Percentiles rank a stretch among this genome's conserved stretches.
Conservation (phyloP, 2,797 vertebrate genomes). For the Pterois miles region DNA sequence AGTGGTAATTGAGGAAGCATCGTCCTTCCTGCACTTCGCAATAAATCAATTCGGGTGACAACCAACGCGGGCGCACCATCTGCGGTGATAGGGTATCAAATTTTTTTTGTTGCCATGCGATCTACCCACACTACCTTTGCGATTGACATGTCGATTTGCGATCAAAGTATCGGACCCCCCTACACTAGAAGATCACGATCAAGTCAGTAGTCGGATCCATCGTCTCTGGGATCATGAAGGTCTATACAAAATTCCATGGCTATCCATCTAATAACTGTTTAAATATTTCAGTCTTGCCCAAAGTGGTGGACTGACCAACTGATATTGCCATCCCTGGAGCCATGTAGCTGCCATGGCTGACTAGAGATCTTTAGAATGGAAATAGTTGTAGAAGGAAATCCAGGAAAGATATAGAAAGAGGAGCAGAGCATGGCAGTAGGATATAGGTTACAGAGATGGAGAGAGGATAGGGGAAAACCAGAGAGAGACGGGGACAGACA, state of each 20-base stretch:
- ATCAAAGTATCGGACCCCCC: too few relatives aligned
- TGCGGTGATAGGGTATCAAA: too few relatives aligned
- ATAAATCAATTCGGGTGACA: too few relatives aligned
- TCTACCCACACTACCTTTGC: too few relatives aligned
- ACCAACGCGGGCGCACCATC: too few relatives aligned
- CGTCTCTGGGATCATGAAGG: neutral
- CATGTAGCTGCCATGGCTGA: neutral
- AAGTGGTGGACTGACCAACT: neutral
- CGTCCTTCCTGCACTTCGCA: too few relatives aligned
- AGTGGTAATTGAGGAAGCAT: too few relatives aligned
- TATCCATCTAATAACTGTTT: neutral
- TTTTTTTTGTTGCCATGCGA: too few relatives aligned
- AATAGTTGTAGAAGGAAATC: slow-evolving; percentile 6
- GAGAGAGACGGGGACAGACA: slow-evolving; percentile 15
- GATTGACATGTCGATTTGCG: too few relatives aligned
- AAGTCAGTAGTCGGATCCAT: neutral
- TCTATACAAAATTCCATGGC: neutral
- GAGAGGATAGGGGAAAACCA: slow-evolving; percentile 14
- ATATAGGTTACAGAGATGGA: slow-evolving; percentile 23
- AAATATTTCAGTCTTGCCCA: neutral
- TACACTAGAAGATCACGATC: neutral
- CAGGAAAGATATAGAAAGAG: slow-evolving; percentile 1
- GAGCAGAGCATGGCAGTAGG: neutral
- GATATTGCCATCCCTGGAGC: neutral
- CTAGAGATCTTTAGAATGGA: neutral